phyloP scores from a whole-genome alignment of 2,113 vertebrate species.

The Tretioscincus oriximinensis region DNA sequence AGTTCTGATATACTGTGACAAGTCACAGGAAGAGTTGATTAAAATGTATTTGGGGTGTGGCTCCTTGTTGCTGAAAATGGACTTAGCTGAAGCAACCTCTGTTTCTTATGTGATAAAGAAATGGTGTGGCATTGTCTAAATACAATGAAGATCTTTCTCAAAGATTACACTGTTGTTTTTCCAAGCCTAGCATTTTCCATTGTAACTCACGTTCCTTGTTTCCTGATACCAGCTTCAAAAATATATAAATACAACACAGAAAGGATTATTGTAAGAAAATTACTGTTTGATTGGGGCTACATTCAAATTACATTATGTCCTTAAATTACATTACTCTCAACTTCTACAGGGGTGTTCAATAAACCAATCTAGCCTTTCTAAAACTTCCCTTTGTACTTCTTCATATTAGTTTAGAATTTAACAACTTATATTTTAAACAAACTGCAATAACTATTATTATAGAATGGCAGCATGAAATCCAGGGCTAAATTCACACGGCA shows the following conservation, averaged over 20 bases:
- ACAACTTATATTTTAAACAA: too few relatives aligned
- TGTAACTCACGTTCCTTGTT: neutral
- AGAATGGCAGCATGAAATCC: too few relatives aligned
- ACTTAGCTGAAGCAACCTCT: neutral
- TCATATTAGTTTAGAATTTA: too few relatives aligned
- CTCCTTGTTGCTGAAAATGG: neutral
- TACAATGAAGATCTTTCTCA: neutral
- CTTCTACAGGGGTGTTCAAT: too few relatives aligned
- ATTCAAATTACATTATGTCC: too few relatives aligned
- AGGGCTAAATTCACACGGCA: too few relatives aligned
- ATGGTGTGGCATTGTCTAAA: neutral
- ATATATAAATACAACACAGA: neutral
- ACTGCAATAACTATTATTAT: too few relatives aligned
- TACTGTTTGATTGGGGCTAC: neutral
- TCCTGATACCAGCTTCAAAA: neutral
- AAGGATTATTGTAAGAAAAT: conserved; percentile 4
- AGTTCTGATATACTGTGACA: too few relatives aligned
- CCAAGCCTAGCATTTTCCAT: neutral
- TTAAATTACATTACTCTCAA: too few relatives aligned
- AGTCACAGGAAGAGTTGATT: neutral
- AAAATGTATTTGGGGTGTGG: neutral
- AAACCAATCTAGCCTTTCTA: too few relatives aligned
- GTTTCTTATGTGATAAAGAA: conserved; percentile 8
- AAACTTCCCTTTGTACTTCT: too few relatives aligned
- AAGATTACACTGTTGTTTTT: neutral